A percentile compares a stretch with the other conserved stretches of the same genome.
Evolutionary conservation across 2,888 invertebrate species (phyloP).

Genomic region (Synanthedon andrenaeformis): DNA sequence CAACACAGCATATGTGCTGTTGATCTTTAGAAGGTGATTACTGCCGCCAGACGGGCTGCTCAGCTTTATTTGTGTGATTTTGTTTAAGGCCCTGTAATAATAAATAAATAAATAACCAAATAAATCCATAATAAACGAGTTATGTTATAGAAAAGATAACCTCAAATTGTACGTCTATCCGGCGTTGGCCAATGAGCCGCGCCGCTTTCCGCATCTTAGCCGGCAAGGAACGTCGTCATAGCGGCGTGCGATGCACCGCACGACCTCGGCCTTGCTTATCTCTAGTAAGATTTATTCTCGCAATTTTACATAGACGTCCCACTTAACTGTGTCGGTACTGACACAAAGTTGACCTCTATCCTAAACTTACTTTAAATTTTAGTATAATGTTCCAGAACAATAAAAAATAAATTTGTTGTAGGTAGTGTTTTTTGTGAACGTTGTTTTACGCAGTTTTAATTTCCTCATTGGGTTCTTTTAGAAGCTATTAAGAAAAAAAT

Average conservation of each 20-base stretch:
- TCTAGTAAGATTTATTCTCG: constrained; percentile 33
- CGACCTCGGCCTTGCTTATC: constrained; percentile 48
- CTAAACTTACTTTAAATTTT: background rate
- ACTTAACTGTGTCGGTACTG: background rate
- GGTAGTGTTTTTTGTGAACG: background rate
- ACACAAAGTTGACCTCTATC: background rate
- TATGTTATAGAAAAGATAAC: no score
- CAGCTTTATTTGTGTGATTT: no score
- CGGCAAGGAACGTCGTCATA: background rate
- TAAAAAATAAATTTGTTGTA: background rate
- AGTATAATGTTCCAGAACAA: background rate
- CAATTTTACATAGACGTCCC: constrained; percentile 16
- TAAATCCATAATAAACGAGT: no score
- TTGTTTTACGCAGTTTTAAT: background rate
- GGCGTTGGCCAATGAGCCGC: no score
- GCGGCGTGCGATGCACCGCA: constrained; percentile 14
- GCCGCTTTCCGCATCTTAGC: no score
- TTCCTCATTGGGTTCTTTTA: background rate
- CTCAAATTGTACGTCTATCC: no score
- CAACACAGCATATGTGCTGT: no score
- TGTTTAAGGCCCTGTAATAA: no score
- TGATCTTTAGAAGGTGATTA: no score
- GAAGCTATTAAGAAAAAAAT: background rate
- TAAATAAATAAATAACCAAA: no score
- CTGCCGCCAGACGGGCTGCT: no score